phyloP scores from a whole-genome alignment of 2,888 invertebrate species.

The Melieria picta region DNA sequence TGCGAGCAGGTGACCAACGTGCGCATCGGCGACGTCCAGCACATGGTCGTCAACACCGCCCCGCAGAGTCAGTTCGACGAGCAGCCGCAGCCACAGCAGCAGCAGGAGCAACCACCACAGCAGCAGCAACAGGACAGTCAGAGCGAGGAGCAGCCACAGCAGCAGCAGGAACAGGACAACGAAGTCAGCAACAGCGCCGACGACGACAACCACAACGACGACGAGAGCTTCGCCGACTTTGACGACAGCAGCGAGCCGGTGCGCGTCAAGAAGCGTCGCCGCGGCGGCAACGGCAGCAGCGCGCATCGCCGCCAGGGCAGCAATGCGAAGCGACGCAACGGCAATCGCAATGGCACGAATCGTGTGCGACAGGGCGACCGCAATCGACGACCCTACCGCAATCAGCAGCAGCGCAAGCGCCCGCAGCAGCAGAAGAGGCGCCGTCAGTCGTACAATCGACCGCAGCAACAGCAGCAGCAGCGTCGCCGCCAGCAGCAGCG shows the following conservation, averaged over 20 bases:
- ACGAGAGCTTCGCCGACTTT: neutral
- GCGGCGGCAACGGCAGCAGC: constrained; percentile 7
- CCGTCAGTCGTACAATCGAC: neutral
- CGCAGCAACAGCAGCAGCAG: constrained; percentile 11
- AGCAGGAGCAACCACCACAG: neutral
- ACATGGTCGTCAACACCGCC: neutral
- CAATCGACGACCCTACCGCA: constrained; percentile 6
- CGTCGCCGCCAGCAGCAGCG: constrained; percentile 6
- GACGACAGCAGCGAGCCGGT: neutral
- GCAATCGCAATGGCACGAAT: neutral
- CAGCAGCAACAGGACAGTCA: no score
- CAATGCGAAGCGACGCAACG: neutral
- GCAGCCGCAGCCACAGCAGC: neutral
- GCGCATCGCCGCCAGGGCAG: no score
- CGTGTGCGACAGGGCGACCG: constrained; percentile 1
- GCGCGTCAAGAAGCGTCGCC: constrained; percentile 4
- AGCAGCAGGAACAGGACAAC: neutral
- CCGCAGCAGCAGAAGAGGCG: constrained; percentile 24
- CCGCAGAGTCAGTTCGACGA: neutral
- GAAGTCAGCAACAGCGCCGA: neutral
- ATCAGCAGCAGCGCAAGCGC: constrained; percentile 3
- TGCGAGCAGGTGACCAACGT: constrained; percentile 54
- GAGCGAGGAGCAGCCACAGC: no score
- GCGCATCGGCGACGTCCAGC: constrained; percentile 40
- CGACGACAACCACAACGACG: neutral